phyloP scores from a whole-genome alignment of 2,113 vertebrate species.

The Microtus pennsylvanicus region DNA sequence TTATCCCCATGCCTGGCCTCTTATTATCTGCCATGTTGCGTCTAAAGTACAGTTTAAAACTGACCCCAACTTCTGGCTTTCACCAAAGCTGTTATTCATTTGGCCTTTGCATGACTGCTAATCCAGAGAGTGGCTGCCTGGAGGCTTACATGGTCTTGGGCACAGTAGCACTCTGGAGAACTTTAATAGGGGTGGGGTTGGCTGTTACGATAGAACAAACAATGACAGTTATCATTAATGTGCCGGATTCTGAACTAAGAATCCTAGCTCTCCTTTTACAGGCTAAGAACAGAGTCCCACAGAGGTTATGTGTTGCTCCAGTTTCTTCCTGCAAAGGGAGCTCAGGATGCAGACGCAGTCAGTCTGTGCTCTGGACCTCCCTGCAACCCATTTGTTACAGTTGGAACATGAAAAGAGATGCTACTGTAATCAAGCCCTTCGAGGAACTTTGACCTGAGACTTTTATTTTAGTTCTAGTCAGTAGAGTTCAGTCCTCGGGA shows the following conservation, averaged over 20 bases:
- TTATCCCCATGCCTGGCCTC: conserved; percentile 47
- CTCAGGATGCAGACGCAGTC: background rate
- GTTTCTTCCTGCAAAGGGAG: background rate
- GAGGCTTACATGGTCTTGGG: conserved; percentile 1
- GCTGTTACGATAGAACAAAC: conserved; percentile 43
- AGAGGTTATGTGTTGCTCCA: conserved; percentile 18
- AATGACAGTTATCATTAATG: conserved; percentile 56
- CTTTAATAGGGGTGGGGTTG: conserved; percentile 7
- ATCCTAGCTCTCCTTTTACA: background rate
- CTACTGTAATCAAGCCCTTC: background rate
- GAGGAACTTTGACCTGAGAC: background rate
- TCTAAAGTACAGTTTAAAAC: conserved; percentile 67
- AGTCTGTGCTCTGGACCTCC: background rate
- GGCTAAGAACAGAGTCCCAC: conserved; percentile 4
- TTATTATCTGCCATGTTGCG: conserved; percentile 31
- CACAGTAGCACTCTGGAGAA: background rate
- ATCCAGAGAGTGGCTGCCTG: background rate
- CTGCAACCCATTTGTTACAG: background rate
- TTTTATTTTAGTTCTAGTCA: conserved; percentile 16
- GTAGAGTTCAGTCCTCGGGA: conserved; percentile 17
- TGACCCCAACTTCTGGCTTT: conserved; percentile 38
- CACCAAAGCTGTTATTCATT: conserved; percentile 57
- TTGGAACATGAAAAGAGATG: background rate
- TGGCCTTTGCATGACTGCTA: conserved; percentile 7
- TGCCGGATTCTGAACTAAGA: conserved; percentile 36